Percentiles rank a stretch among this genome's conserved stretches.
Conservation (phyloP, 2,113 vertebrate genomes). For the Apodemus sylvaticus region DNA sequence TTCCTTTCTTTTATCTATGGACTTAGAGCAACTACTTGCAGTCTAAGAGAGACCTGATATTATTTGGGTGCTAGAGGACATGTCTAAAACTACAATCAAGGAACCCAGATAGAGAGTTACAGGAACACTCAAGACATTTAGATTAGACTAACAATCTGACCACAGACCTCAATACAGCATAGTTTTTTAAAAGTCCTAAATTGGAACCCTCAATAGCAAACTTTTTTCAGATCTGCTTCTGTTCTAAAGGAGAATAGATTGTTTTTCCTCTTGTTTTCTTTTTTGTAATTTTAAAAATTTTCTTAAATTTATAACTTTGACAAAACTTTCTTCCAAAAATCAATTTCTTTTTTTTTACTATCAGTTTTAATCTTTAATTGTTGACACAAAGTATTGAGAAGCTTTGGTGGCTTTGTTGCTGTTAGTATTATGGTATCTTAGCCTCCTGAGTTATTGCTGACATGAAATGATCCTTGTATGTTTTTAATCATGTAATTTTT, state of each 20-base stretch:
- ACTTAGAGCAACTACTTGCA: too few species aligned
- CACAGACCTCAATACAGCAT: rapidly evolving
- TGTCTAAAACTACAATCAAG: not conserved
- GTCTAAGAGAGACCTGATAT: not conserved
- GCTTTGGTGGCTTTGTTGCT: not conserved
- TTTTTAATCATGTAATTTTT: not conserved
- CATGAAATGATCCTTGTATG: not conserved
- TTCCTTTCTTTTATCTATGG: not conserved
- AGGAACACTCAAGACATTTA: not conserved
- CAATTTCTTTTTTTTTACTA: not conserved
- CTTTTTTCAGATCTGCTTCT: not conserved
- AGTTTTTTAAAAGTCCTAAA: not conserved
- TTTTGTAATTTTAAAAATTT: not conserved
- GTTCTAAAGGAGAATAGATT: not conserved
- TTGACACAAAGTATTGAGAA: not conserved
- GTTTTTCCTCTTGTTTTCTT: not conserved
- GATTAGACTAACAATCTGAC: not conserved
- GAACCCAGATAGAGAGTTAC: too few species aligned
- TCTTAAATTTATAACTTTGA: too few species aligned
- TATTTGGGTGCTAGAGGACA: not conserved
- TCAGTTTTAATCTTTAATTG: not conserved
- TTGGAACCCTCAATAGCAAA: not conserved
- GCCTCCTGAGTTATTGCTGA: not conserved
- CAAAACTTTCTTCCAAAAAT: not conserved
- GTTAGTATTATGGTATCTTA: not conserved